These are phyloP conservation scores for Lepus timidus DNA, from an alignment of 2,113 vertebrate species.

Conservation along the genomic window DNA sequence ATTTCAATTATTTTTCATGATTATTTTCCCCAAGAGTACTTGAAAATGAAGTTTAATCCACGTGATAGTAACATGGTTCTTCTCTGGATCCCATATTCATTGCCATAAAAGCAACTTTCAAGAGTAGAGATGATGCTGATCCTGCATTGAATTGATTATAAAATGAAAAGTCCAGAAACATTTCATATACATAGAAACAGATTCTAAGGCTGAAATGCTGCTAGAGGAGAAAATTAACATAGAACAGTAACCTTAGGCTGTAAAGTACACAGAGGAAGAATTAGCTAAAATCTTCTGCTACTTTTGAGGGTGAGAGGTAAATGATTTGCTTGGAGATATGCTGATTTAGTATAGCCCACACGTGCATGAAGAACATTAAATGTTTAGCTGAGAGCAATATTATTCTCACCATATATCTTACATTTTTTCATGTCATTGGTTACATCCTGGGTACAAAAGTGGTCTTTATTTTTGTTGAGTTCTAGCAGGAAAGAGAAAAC, in stretches of 20 bases:
- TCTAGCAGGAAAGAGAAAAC: neutral
- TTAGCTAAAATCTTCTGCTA: neutral
- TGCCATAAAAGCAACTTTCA: conserved; percentile 9
- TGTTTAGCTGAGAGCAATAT: neutral
- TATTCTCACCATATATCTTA: neutral
- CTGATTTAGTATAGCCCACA: neutral
- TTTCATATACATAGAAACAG: neutral
- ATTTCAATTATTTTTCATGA: conserved; percentile 26
- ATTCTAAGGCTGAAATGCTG: neutral
- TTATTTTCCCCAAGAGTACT: neutral
- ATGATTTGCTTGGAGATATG: neutral
- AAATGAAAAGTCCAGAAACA: neutral
- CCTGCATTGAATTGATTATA: conserved; percentile 3
- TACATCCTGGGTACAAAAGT: neutral
- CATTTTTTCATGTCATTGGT: neutral
- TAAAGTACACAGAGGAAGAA: neutral
- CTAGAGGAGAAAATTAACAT: neutral
- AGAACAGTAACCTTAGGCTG: neutral
- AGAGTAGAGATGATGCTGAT: neutral
- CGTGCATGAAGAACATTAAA: neutral
- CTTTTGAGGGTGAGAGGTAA: neutral
- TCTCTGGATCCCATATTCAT: neutral
- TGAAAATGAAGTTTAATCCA: conserved; percentile 30
- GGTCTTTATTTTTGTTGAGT: neutral
- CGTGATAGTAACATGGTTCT: neutral